Percentiles rank a stretch among this genome's conserved stretches.
These are phyloP conservation scores for Catocala nupta DNA, from an alignment of 2,888 invertebrate species.

Conservation along the genomic window DNA sequence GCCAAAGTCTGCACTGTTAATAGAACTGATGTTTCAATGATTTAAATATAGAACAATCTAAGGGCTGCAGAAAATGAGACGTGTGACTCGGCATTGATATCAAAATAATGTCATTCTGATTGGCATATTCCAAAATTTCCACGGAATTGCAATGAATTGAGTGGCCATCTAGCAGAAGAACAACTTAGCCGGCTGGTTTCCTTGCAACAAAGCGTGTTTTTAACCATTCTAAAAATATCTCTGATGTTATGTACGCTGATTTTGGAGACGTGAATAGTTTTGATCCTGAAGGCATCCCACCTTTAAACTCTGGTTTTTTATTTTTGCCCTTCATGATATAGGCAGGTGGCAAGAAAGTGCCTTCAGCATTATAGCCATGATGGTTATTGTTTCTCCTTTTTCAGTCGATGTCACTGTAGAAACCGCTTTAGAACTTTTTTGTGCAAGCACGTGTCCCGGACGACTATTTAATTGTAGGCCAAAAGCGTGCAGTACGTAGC, in stretches of 20 bases:
- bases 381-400: slow-evolving; percentile 58
- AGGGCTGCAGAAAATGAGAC: slow-evolving; percentile 39
- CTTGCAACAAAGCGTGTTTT: slow-evolving; percentile 29
- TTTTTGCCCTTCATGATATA: slow-evolving; percentile 16
- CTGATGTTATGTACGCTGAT: too few species aligned
- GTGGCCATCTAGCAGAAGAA: slow-evolving; percentile 37
- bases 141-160: slow-evolving; percentile 31
- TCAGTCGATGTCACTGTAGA: slow-evolving; percentile 56
- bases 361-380: slow-evolving; percentile 64
- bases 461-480: slow-evolving; percentile 38
- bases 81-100: slow-evolving; percentile 37
- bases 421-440: slow-evolving; percentile 49
- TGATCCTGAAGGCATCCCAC: too few species aligned
- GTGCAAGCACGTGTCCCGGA: slow-evolving; percentile 36
- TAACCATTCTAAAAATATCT: slow-evolving; percentile 34
- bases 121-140: slow-evolving; percentile 36
- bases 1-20: slow-evolving; percentile 33
- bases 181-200: slow-evolving; percentile 37
- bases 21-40: slow-evolving; percentile 52
- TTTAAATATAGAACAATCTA: slow-evolving; percentile 42
- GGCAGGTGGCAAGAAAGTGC: slow-evolving; percentile 40
- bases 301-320: slow-evolving; percentile 30
- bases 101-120: slow-evolving; percentile 35
- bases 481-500: too few species aligned
- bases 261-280: slow-evolving; percentile 32